Evolutionary conservation across 2,113 vertebrate genomes (phyloP).

Genomic region (Rutilus rutilus): DNA sequence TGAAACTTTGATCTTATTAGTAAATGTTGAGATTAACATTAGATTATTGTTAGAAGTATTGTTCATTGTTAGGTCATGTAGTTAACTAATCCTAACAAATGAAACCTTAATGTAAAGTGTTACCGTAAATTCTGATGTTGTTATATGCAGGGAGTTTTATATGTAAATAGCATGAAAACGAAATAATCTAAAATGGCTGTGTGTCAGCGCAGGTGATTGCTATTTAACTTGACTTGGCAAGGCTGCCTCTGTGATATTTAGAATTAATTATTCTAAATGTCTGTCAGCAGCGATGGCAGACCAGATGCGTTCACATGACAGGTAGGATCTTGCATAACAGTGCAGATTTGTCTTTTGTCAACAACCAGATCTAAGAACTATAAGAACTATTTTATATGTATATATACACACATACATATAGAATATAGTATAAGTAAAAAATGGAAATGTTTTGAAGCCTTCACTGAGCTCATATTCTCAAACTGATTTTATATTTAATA

Average conservation of each 20-base stretch:
- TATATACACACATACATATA: too few species aligned
- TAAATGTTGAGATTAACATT: too few species aligned
- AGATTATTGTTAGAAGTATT: too few species aligned
- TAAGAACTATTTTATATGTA: too few species aligned
- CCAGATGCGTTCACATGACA: background rate
- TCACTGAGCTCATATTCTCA: background rate
- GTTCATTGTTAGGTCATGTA: too few species aligned
- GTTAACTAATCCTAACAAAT: too few species aligned
- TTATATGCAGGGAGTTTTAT: background rate
- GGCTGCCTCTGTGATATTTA: conserved; percentile 23
- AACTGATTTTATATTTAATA: conserved; percentile 1
- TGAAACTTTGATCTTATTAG: too few species aligned
- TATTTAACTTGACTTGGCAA: conserved; percentile 35
- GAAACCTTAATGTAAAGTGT: too few species aligned
- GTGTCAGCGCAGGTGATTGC: conserved; percentile 11
- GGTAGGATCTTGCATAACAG: conserved; percentile 9
- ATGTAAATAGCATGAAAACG: background rate
- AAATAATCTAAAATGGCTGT: conserved; percentile 17
- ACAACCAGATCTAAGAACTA: too few species aligned
- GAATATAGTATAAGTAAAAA: too few species aligned
- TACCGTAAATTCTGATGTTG: too few species aligned
- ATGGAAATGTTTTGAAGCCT: too few species aligned
- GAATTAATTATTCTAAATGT: conserved; percentile 16
- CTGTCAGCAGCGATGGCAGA: background rate
- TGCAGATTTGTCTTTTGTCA: background rate